Conservation (phyloP, 2,888 invertebrate species). For the Cantharis flavilabris region DNA sequence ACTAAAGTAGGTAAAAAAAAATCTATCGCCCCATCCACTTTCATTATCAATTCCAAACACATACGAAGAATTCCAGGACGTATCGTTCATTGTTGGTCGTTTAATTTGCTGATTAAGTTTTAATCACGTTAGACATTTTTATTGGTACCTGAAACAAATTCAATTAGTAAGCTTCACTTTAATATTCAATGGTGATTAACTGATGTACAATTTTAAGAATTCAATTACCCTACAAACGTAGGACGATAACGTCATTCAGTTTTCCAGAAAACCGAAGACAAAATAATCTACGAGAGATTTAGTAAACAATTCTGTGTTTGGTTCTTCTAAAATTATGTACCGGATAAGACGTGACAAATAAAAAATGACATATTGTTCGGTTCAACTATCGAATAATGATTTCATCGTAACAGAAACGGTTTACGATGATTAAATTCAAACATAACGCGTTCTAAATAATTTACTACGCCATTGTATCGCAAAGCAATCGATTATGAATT, state of each 20-base stretch:
- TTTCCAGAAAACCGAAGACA: neutral
- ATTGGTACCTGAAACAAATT: neutral
- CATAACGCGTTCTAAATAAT: neutral
- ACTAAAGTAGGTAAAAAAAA: conserved; percentile 63
- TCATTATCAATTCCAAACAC: conserved; percentile 57
- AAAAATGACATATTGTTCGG: neutral
- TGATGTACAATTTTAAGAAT: neutral
- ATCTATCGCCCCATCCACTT: conserved; percentile 59
- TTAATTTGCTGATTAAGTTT: neutral
- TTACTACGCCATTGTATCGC: neutral
- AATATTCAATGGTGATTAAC: neutral
- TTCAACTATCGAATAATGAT: neutral
- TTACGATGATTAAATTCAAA: neutral
- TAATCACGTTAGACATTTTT: neutral
- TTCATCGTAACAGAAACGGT: neutral
- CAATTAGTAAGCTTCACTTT: neutral
- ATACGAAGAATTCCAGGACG: conserved; percentile 57
- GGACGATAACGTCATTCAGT: neutral
- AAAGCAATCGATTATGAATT: neutral
- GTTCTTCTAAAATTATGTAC: neutral
- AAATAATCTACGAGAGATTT: neutral
- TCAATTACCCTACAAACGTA: neutral
- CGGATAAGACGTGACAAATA: neutral
- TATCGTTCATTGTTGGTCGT: conserved; percentile 27
- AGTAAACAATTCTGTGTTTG: neutral